Percentiles rank a stretch among this genome's conserved stretches.
These are phyloP conservation scores for Drosophila quinaria DNA, from an alignment of 2,888 invertebrate genomes.

Conservation along the genomic window DNA sequence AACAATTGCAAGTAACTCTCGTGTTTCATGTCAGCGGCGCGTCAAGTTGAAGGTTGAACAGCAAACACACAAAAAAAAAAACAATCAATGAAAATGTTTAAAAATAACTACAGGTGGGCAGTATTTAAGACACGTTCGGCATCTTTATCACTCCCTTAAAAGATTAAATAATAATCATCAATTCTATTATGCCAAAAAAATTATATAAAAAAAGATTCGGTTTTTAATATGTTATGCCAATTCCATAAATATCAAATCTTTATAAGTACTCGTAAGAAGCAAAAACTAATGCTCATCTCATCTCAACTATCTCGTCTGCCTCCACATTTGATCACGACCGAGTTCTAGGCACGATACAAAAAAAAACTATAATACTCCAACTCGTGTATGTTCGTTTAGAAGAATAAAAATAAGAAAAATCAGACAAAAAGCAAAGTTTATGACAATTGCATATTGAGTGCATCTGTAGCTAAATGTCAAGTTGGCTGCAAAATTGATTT, in stretches of 20 bases:
- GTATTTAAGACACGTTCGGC: slow-evolving; percentile 28
- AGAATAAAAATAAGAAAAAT: slow-evolving; percentile 3
- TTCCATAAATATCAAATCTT: background rate
- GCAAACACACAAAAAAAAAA: slow-evolving; percentile 9
- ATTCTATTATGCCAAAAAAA: background rate
- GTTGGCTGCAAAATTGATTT: slow-evolving; percentile 61
- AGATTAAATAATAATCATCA: background rate
- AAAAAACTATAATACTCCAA: slow-evolving; percentile 4
- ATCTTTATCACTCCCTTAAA: slow-evolving; percentile 10
- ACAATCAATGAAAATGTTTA: slow-evolving; percentile 28
- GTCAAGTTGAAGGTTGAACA: slow-evolving; percentile 56
- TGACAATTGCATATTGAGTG: slow-evolving; percentile 64
- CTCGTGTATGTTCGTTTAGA: background rate
- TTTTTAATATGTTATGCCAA: background rate
- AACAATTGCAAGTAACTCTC: slow-evolving; percentile 32
- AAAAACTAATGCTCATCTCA: background rate
- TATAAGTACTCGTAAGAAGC: background rate
- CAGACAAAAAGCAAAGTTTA: slow-evolving; percentile 50
- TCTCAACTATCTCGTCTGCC: slow-evolving; percentile 1
- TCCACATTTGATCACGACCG: slow-evolving; percentile 66
- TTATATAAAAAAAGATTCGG: background rate
- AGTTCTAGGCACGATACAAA: slow-evolving; percentile 50
- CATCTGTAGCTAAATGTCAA: slow-evolving; percentile 67
- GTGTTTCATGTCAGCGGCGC: slow-evolving; percentile 49
- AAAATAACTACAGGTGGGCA: slow-evolving; percentile 57